phyloP scores from a whole-genome alignment of 2,888 invertebrate genomes.

The Erebia ligea region DNA sequence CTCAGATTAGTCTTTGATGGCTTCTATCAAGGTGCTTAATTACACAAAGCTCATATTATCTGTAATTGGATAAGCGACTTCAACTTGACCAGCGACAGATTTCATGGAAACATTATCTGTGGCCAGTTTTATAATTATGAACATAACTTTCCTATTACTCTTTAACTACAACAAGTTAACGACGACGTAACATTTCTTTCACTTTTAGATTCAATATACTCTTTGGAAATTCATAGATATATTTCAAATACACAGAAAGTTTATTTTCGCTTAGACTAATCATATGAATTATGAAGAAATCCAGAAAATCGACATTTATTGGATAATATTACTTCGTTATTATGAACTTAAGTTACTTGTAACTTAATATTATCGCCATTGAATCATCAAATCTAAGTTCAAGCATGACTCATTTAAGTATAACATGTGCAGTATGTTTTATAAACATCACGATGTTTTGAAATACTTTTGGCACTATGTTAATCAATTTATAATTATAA shows the following conservation, averaged over 20 bases:
- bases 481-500: constrained; percentile 13
- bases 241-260: not conserved
- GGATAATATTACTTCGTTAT: no score
- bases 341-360: no score
- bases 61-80: not conserved
- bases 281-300: no score
- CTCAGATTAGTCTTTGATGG: not conserved
- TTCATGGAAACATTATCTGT: constrained; percentile 12
- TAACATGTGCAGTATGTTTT: constrained; percentile 20
- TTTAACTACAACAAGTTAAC: constrained; percentile 4
- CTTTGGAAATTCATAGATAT: not conserved
- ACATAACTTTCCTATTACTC: constrained; percentile 22
- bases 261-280: not conserved
- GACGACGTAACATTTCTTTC: constrained; percentile 17
- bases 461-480: constrained; percentile 7
- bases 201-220: constrained; percentile 14
- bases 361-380: not conserved
- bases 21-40: not conserved
- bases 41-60: not conserved
- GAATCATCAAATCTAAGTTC: not conserved
- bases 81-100: not conserved
- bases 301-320: no score
- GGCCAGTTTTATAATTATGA: constrained; percentile 18
- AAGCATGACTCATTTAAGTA: constrained; percentile 8
- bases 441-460: constrained; percentile 26